phyloP scores from a whole-genome alignment of 37 sponge, comb jelly and placozoan species.

The Mnemiopsis leidyi region DNA sequence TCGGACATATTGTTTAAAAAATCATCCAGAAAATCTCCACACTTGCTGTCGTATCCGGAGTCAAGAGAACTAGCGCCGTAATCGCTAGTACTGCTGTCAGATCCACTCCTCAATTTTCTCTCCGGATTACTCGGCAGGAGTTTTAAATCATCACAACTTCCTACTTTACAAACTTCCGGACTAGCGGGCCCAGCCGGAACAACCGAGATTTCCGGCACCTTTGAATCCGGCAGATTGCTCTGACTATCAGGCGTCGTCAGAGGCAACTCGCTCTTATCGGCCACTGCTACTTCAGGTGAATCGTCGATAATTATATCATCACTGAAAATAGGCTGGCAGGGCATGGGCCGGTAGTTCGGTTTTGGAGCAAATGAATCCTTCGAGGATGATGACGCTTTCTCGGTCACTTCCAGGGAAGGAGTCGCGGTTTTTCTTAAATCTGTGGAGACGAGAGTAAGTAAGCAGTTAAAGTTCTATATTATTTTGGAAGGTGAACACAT shows the following conservation, averaged over 20 bases:
- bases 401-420: neutral
- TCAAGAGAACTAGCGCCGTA: neutral
- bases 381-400: neutral
- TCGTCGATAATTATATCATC: neutral
- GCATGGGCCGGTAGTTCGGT: neutral
- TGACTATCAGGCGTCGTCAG: neutral
- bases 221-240: neutral
- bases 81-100: neutral
- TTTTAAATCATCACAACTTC: neutral
- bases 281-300: neutral
- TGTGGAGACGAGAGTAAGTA: too few species aligned
- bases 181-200: neutral
- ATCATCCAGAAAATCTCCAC: conserved; percentile 14
- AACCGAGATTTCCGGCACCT: neutral
- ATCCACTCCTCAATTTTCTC: neutral
- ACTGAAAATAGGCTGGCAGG: neutral
- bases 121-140: neutral
- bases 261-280: neutral
- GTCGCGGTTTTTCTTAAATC: neutral
- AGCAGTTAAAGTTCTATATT: too few species aligned
- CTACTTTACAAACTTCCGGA: neutral
- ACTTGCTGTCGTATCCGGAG: neutral
- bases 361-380: neutral
- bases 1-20: neutral
- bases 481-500: too few species aligned